Evolutionary conservation across 1,140 invertebrate genomes (phyloP).

Genomic region (Zaprionus lachaisei): DNA sequence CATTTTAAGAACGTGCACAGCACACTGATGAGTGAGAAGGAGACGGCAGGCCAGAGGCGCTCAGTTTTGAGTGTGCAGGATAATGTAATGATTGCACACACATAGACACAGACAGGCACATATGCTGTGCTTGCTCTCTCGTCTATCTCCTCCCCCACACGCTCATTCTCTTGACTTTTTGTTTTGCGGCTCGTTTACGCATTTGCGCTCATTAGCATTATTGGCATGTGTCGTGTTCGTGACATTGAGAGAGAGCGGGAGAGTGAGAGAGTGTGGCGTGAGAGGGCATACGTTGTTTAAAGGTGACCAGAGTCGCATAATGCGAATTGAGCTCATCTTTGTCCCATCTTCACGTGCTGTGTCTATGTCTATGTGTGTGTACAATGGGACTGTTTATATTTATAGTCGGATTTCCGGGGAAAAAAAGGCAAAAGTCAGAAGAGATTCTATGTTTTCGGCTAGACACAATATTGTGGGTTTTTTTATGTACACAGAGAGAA

Average conservation of each 20-base stretch:
- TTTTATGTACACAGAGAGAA: not conserved
- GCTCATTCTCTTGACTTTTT: constrained; percentile 18
- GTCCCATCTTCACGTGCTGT: constrained; percentile 41
- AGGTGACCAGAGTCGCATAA: constrained; percentile 36
- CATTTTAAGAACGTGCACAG: constrained; percentile 76
- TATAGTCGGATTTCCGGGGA: constrained; percentile 39
- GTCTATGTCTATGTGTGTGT: not conserved
- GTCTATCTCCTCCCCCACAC: not conserved
- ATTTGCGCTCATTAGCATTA: constrained; percentile 74
- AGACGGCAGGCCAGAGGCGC: not conserved
- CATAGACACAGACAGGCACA: not conserved
- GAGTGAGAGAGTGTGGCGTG: not conserved
- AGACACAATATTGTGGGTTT: constrained; percentile 32
- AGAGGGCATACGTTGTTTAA: constrained; percentile 8
- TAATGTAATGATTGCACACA: constrained; percentile 60
- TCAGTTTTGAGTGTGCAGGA: constrained; percentile 48
- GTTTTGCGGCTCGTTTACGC: constrained; percentile 68
- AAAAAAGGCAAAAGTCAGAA: not conserved
- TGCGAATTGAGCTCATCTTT: constrained; percentile 31
- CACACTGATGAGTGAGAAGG: constrained; percentile 57
- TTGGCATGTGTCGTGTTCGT: constrained; percentile 56
- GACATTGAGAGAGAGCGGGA: constrained; percentile 39
- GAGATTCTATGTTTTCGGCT: constrained; percentile 14
- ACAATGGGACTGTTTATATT: constrained; percentile 37
- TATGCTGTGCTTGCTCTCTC: constrained; percentile 2